Percentiles rank a stretch among this genome's conserved stretches.
Evolutionary conservation across 2,797 vertebrate species (phyloP).

Genomic region (Lemur catta): DNA sequence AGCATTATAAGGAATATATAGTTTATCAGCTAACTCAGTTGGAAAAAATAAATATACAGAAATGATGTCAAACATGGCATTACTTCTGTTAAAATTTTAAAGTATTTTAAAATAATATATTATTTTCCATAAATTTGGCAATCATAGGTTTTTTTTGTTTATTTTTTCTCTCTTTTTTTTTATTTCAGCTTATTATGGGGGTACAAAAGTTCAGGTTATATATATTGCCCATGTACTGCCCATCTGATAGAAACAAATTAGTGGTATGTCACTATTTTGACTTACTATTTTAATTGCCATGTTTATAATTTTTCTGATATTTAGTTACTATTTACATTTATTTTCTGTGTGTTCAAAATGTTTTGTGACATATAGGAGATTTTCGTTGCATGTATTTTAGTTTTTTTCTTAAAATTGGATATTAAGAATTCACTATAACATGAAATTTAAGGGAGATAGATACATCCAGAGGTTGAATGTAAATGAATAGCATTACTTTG

Average conservation of each 20-base stretch:
- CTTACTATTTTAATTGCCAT: background rate
- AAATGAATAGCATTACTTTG: background rate
- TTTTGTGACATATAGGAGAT: background rate
- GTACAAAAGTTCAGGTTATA: too few species aligned
- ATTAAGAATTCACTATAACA: background rate
- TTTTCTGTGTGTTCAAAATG: constrained; percentile 8
- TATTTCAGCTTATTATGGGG: too few species aligned
- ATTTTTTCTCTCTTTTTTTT: too few species aligned
- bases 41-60: background rate
- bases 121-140: background rate
- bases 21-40: background rate
- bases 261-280: constrained; percentile 1
- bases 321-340: background rate
- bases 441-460: background rate
- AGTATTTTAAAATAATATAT: constrained; percentile 15
- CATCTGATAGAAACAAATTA: constrained; percentile 14
- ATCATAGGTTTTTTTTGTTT: background rate
- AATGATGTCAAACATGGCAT: background rate
- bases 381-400: background rate
- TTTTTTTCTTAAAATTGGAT: constrained; percentile 4
- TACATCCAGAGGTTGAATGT: background rate
- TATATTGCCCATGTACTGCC: too few species aligned
- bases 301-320: background rate
- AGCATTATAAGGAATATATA: background rate
- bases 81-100: background rate